A percentile compares a stretch with the other conserved stretches of the same genome.
Conservation (phyloP, 1,140 invertebrate genomes). For the Globodera rostochiensis region DNA sequence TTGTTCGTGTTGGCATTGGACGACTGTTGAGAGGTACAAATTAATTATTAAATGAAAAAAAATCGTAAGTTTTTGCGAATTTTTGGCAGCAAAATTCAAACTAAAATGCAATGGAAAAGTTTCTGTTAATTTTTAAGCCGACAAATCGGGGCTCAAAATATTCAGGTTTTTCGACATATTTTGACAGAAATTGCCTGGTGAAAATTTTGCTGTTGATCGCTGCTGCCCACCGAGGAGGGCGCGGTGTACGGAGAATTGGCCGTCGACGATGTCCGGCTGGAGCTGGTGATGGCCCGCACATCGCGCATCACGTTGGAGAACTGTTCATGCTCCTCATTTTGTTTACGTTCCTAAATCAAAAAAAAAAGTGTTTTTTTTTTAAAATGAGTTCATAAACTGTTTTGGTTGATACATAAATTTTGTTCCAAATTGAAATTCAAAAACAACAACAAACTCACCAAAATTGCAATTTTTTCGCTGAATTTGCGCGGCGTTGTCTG, state of each 20-base stretch:
- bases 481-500: constrained; percentile 63
- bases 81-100: no score
- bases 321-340: constrained; percentile 57
- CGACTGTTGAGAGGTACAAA: constrained; percentile 11
- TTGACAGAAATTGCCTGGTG: not conserved
- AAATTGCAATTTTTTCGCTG: constrained; percentile 63
- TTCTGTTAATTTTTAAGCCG: no score
- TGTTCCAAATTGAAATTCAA: not conserved
- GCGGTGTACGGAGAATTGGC: constrained; percentile 31
- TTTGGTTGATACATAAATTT: no score
- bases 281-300: constrained; percentile 52
- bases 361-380: not conserved
- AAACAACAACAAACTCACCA: constrained; percentile 20
- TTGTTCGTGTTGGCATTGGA: not conserved
- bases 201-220: not conserved
- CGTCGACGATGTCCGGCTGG: constrained; percentile 28
- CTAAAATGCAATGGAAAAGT: no score
- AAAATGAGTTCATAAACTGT: no score
- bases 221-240: constrained; percentile 38
- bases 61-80: no score
- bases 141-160: not conserved
- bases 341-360: constrained; percentile 50
- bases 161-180: not conserved
- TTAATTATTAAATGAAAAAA: not conserved
- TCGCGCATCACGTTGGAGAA: constrained; percentile 62